Evolutionary conservation across 2,888 invertebrate genomes (phyloP).

Genomic region (Leptopilina drosophilae): DNA sequence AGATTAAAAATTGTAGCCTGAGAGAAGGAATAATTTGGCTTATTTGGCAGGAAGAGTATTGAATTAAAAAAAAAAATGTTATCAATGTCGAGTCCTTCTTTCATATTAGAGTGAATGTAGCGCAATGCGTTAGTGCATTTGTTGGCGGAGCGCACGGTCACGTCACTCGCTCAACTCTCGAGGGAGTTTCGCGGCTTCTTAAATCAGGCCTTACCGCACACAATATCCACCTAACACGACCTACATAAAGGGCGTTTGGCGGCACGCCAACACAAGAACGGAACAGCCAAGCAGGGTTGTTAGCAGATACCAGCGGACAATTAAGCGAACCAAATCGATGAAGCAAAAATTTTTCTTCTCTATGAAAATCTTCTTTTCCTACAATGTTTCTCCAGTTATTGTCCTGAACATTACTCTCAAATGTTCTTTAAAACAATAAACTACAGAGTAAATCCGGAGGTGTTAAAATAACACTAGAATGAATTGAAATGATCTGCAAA

Average conservation of each 20-base stretch:
- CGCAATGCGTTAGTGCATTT: background rate
- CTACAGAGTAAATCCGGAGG: too few relatives aligned
- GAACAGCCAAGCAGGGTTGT: constrained; percentile 58
- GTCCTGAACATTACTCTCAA: too few relatives aligned
- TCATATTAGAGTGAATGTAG: background rate
- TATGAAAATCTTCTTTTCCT: background rate
- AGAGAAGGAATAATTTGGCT: background rate
- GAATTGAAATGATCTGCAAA: too few relatives aligned
- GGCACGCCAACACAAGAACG: constrained; percentile 61
- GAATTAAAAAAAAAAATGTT: constrained; percentile 12
- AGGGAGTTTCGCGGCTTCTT: constrained; percentile 37
- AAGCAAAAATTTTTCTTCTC: constrained; percentile 11
- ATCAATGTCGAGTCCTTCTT: constrained; percentile 17
- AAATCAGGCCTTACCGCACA: constrained; percentile 49
- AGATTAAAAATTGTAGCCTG: background rate
- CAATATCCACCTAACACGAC: constrained; percentile 65
- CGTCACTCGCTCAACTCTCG: constrained; percentile 8
- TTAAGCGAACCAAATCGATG: constrained; percentile 53
- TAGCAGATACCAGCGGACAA: constrained; percentile 54
- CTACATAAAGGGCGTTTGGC: constrained; percentile 68
- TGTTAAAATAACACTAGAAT: too few relatives aligned
- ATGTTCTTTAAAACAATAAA: too few relatives aligned
- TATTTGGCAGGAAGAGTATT: background rate
- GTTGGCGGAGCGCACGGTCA: background rate
- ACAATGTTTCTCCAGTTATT: background rate